Evolutionary conservation across 2,113 vertebrate genomes (phyloP), one percentile per base, ranked within the genome.

Genomic region (Malurus elegans): DNA sequence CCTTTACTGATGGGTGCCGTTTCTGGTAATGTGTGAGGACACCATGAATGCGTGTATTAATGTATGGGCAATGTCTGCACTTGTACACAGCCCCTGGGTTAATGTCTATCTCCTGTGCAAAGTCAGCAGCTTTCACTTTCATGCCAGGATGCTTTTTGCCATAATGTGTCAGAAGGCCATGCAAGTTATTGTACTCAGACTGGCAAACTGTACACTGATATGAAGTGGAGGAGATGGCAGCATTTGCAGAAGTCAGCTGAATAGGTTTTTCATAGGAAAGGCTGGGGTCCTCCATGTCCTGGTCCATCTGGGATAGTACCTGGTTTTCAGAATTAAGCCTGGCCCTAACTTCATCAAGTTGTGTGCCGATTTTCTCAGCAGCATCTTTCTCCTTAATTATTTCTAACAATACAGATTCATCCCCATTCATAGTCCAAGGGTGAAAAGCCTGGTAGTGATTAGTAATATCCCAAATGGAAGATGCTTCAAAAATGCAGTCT

Each of bases 1-100:
- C 99, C 94, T 99, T 99, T 50, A 99, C 94, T 6, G 98, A 94
- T 0, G 99, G 99, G 88, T 99, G 99, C 38, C 99, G 97, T 86
- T 99, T 99, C 98, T 99, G 99, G 96, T 99, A 99, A 96, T 99
- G 99, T 72, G 99, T 99, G 47, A 99, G 98, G 80, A 99, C 99
- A 0, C 99, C 99, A 1, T 99, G 99, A 94, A 99, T 99, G 10
- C 99, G 99, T 15, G 99, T 99, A 92, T 99, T 99, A 57, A 99
- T 99, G 28, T 99, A 99, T 0, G 99, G 99, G 94, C 99, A 99
- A 88, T 99, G 99, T 45, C 99, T 98, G 88, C 99, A 99, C 78
- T 99, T 99, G 79, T 99, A 99, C 26, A 99, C 99, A 6, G 99
- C 99, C 44, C 99, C 99, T 36, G 36, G 36, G 36, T 36, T 36